These are phyloP conservation scores for Epinotia bilunana DNA, from an alignment of 2,888 invertebrate genomes.

Conservation along the genomic window DNA sequence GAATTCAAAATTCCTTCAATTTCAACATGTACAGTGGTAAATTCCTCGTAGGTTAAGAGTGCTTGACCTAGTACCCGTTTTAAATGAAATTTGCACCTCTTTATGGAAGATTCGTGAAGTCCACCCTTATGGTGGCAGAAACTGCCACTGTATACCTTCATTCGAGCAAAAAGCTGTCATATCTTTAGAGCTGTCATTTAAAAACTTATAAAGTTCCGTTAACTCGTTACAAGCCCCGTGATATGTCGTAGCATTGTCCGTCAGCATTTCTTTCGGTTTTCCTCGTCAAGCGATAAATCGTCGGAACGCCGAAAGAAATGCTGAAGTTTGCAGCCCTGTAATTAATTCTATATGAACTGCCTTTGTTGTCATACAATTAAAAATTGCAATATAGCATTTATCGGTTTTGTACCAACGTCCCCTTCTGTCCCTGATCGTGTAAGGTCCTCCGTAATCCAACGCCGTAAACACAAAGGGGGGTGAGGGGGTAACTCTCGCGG, in stretches of 20 bases:
- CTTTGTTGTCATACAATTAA: conserved; percentile 7
- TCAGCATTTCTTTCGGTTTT: background rate
- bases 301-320: background rate
- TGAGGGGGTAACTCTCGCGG: background rate
- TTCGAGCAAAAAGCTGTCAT: background rate
- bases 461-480: conserved; percentile 7
- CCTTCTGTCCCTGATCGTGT: conserved; percentile 9
- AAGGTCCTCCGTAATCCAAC: conserved; percentile 10
- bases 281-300: background rate
- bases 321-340: background rate
- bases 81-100: conserved; percentile 12
- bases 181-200: too few relatives aligned
- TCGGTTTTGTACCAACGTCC: conserved; percentile 13
- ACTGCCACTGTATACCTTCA: conserved; percentile 12
- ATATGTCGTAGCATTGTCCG: background rate
- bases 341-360: conserved; percentile 17
- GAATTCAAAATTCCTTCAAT: conserved; percentile 24
- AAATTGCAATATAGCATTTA: conserved; percentile 16
- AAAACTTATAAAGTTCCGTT: too few relatives aligned
- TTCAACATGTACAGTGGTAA: background rate
- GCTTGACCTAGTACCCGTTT: conserved; percentile 18
- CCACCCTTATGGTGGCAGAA: conserved; percentile 9
- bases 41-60: conserved; percentile 16
- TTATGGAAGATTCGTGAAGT: conserved; percentile 9
- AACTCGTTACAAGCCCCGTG: conserved; percentile 7